A percentile compares a stretch with the other conserved stretches of the same genome.
Conservation (phyloP, 2,797 vertebrate species). For the Thaleichthys pacificus region DNA sequence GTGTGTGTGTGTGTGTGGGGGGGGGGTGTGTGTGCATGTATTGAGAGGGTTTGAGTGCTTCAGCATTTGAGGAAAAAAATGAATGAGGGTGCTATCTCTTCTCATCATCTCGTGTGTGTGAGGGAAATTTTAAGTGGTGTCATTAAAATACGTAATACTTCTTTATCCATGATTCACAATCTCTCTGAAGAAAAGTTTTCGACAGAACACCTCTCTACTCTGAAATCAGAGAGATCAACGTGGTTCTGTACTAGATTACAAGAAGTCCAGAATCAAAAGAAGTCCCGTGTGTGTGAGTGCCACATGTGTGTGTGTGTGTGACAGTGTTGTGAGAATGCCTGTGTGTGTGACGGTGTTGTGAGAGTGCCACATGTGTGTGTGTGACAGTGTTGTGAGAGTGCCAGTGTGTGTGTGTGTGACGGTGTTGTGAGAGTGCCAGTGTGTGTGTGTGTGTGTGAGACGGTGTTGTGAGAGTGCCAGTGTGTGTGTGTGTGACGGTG, state of each 20-base stretch:
- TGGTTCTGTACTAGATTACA: too few species aligned
- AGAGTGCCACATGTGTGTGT: not conserved
- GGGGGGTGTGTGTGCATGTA: not conserved
- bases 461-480: too few species aligned
- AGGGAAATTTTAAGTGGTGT: too few species aligned
- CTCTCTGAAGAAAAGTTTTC: not conserved
- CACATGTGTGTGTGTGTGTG: not conserved
- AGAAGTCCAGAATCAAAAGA: too few species aligned
- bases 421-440: not conserved
- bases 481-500: not conserved
- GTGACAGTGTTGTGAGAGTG: not conserved
- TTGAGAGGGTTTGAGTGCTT: not conserved
- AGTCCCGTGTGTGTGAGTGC: too few species aligned
- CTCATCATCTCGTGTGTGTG: not conserved
- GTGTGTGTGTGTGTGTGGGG: not conserved
- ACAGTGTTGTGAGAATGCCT: not conserved
- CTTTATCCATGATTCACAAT: not conserved
- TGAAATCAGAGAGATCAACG: too few species aligned
- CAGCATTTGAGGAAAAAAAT: not conserved
- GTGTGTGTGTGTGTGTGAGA: not conserved
- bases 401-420: conserved; percentile 3
- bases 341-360: too few species aligned
- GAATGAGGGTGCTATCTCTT: not conserved
- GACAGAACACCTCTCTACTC: too few species aligned
- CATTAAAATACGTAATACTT: too few species aligned